These are phyloP conservation scores for Oncorhynchus masou DNA, from an alignment of 2,113 vertebrate species.

Conservation along the genomic window DNA sequence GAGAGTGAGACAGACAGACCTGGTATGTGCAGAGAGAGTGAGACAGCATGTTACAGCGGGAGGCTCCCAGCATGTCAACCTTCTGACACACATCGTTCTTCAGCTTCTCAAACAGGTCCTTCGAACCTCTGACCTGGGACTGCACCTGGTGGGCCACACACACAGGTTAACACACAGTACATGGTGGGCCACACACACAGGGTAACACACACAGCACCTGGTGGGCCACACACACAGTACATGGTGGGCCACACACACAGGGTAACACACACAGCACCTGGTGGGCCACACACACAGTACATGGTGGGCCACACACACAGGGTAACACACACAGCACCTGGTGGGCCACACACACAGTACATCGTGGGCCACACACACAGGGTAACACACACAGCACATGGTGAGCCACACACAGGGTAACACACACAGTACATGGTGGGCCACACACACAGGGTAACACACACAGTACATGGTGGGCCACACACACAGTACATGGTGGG, in stretches of 20 bases:
- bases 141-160: slow-evolving; percentile 68
- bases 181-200: no score
- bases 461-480: background rate
- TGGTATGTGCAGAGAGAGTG: slow-evolving; percentile 73
- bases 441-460: background rate
- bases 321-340: no score
- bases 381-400: no score
- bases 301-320: no score
- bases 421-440: background rate
- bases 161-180: background rate
- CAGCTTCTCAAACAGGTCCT: slow-evolving; percentile 80
- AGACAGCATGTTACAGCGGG: slow-evolving; percentile 81
- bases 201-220: no score
- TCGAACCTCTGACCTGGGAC: slow-evolving; percentile 78
- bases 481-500: no score
- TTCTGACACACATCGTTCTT: slow-evolving; percentile 84
- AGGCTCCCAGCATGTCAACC: slow-evolving; percentile 82
- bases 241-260: no score
- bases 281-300: no score
- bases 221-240: no score
- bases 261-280: no score
- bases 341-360: no score
- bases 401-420: background rate
- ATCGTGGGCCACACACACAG: no score
- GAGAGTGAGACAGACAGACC: slow-evolving; percentile 72